Conservation (phyloP, 2,888 invertebrate genomes). For the Odontothrips loti region DNA sequence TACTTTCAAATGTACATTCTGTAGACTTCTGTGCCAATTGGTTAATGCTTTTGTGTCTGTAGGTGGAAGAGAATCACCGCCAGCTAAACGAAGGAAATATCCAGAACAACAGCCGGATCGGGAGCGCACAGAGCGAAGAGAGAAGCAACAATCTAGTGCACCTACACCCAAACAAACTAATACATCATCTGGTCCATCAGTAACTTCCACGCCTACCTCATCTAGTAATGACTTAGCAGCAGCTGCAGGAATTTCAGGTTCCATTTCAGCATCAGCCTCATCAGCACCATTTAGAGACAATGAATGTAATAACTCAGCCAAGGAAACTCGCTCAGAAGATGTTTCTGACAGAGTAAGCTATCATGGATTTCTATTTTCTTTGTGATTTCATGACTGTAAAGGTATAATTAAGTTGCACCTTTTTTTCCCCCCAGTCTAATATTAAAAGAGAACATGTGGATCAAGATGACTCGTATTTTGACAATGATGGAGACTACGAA, state of each 20-base stretch:
- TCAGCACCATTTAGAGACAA: background rate
- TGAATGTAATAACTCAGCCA: background rate
- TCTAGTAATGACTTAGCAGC: background rate
- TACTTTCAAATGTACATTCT: background rate
- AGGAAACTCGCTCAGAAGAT: background rate
- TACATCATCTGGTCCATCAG: background rate
- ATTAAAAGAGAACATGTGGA: constrained; percentile 1
- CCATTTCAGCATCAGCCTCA: background rate
- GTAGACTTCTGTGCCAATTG: background rate
- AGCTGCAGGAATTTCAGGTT: background rate
- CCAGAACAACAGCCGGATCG: background rate
- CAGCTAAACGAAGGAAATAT: background rate
- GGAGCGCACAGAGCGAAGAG: background rate
- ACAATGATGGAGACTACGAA: constrained; percentile 9
- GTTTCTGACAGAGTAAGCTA: background rate
- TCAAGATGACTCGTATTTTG: constrained; percentile 1
- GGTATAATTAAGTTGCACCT: background rate
- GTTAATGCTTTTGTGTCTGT: background rate
- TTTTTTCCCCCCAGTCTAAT: background rate
- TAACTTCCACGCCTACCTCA: background rate
- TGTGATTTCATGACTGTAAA: background rate
- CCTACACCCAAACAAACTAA: background rate
- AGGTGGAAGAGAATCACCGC: constrained; percentile 9
- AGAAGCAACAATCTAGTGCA: background rate
- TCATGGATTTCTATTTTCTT: background rate